Conservation (phyloP, 1,140 invertebrate species). For the Neuroterus valhalla region DNA sequence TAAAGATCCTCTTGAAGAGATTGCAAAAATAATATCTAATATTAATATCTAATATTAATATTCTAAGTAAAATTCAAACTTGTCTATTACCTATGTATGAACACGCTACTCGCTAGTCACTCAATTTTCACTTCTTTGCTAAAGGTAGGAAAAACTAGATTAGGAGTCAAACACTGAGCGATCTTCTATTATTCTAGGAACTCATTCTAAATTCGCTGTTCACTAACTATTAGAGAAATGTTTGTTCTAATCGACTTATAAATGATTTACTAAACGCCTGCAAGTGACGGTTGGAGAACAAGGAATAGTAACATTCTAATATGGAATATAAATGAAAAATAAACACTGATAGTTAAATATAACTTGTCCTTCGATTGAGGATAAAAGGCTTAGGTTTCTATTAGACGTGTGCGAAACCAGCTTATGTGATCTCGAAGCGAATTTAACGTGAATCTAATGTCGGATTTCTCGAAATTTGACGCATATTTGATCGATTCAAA, state of each 20-base stretch:
- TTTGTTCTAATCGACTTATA: slow-evolving; percentile 1
- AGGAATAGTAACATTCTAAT: not conserved
- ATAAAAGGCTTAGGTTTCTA: not conserved
- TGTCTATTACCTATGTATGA: slow-evolving; percentile 32
- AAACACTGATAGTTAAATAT: not conserved
- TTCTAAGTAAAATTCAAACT: slow-evolving; percentile 17
- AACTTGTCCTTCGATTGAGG: not conserved
- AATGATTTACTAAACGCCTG: too few species aligned
- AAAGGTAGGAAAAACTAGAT: not conserved
- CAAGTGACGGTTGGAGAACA: not conserved
- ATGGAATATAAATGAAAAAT: slow-evolving; percentile 14
- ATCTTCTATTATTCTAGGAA: slow-evolving; percentile 48
- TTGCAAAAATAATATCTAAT: slow-evolving; percentile 8
- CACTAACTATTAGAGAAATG: slow-evolving; percentile 43
- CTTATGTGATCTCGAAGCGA: too few species aligned
- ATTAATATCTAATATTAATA: not conserved
- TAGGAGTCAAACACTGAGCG: not conserved
- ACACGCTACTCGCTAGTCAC: slow-evolving; percentile 39
- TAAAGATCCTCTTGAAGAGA: slow-evolving; percentile 41
- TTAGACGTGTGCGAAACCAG: not conserved
- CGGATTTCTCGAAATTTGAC: too few species aligned
- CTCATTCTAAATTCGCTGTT: slow-evolving; percentile 55
- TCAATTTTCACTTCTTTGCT: slow-evolving; percentile 34
- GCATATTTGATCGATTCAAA: too few species aligned
- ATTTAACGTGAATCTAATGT: too few species aligned